Evolutionary conservation across 2,797 vertebrate species (phyloP).

Genomic region (Xerus rutilus): DNA sequence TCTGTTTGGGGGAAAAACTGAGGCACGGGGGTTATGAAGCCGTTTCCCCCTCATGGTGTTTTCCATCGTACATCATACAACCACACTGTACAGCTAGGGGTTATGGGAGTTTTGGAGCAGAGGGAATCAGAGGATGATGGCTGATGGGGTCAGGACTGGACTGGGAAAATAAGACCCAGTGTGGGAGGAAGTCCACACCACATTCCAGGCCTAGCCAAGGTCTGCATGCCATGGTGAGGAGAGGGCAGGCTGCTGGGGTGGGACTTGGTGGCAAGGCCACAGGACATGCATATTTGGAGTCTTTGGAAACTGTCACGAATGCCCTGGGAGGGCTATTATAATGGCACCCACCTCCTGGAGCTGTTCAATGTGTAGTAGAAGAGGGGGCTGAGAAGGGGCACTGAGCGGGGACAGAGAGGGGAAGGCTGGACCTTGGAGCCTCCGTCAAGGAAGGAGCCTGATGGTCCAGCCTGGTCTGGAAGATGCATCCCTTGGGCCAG

Average conservation of each 20-base stretch:
- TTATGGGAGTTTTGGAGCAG: not conserved
- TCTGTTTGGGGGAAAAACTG: not conserved
- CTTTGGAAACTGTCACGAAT: not conserved
- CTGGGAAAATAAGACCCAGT: not conserved
- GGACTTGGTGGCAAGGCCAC: not conserved
- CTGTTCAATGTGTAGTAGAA: not conserved
- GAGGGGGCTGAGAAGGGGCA: not conserved
- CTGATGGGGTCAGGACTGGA: not conserved
- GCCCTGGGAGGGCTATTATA: not conserved
- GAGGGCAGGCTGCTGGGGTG: not conserved
- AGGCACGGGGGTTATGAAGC: not conserved
- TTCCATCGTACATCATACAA: not conserved
- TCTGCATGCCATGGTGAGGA: accelerated
- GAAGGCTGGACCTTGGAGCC: not conserved
- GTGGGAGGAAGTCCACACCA: not conserved
- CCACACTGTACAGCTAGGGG: not conserved
- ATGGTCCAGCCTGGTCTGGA: not conserved
- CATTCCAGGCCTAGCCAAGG: not conserved
- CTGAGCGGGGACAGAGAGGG: not conserved
- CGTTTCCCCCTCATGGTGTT: not conserved
- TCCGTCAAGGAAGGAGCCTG: not conserved
- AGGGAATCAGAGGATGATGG: not conserved
- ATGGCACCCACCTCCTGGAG: no score
- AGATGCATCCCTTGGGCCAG: not conserved
- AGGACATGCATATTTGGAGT: not conserved